A percentile compares a stretch with the other conserved stretches of the same genome.
Evolutionary conservation across 2,113 vertebrate species (phyloP).

Genomic region (Dicaeum eximium): DNA sequence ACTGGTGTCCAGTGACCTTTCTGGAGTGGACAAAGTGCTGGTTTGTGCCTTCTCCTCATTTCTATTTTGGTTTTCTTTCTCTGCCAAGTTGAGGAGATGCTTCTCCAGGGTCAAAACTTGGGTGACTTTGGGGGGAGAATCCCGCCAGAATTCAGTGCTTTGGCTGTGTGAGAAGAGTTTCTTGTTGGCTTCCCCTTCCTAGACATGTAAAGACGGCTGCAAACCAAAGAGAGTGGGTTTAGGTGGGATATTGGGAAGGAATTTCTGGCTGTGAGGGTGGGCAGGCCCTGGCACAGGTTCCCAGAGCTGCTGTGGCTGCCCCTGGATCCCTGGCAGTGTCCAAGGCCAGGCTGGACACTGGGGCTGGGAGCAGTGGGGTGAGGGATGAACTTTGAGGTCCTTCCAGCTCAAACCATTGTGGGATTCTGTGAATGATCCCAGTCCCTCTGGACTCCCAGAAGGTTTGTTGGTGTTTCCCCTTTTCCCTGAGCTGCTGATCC

Average conservation of each 20-base stretch:
- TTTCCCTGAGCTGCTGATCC: background rate
- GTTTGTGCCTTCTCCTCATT: background rate
- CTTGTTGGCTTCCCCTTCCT: background rate
- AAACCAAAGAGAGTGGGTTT: no score
- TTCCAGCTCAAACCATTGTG: background rate
- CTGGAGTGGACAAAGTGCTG: background rate
- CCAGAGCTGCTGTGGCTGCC: background rate
- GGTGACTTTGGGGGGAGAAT: background rate
- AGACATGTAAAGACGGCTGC: background rate
- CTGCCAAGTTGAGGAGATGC: background rate
- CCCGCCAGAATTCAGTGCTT: background rate
- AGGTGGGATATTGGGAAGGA: background rate
- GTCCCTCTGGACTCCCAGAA: background rate
- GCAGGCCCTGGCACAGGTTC: background rate
- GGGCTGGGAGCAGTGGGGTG: background rate
- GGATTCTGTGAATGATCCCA: background rate
- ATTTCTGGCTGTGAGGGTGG: background rate
- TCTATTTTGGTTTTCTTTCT: background rate
- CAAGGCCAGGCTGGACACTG: background rate
- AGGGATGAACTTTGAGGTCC: background rate
- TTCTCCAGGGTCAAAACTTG: background rate
- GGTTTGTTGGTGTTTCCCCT: background rate
- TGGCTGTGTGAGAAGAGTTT: background rate
- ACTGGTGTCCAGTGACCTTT: background rate
- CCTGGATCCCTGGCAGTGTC: background rate